Conservation (phyloP, 2,113 vertebrate species). For the Felis chaus region DNA sequence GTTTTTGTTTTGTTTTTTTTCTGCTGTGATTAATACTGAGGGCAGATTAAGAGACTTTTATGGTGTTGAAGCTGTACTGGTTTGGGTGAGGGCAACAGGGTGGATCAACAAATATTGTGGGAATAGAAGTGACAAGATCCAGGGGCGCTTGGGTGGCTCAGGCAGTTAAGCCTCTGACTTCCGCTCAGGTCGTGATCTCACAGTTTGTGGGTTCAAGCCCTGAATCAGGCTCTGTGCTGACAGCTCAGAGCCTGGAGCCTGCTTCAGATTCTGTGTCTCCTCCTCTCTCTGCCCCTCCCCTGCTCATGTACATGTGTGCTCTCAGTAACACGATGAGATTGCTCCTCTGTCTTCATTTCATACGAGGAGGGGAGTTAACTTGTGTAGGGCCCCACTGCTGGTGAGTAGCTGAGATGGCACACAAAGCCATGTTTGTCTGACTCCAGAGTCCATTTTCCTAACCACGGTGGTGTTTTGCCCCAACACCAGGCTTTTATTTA, state of each 20-base stretch:
- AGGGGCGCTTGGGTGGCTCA: too few species aligned
- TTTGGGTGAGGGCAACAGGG: neutral
- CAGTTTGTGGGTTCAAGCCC: too few species aligned
- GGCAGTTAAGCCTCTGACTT: too few species aligned
- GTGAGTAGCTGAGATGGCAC: neutral
- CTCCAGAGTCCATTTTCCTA: neutral
- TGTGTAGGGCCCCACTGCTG: neutral
- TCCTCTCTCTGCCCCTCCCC: too few species aligned
- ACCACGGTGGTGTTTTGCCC: neutral
- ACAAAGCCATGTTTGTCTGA: neutral
- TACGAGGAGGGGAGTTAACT: neutral
- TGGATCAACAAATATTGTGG: neutral
- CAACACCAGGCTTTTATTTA: neutral
- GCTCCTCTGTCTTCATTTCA: neutral
- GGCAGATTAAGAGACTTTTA: neutral
- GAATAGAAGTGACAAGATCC: neutral
- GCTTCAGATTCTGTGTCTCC: too few species aligned
- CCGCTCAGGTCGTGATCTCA: too few species aligned
- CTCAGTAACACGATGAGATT: neutral
- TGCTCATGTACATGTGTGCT: too few species aligned
- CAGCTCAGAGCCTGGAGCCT: too few species aligned
- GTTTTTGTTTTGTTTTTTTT: neutral
- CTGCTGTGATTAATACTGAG: neutral
- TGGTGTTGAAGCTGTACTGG: neutral
- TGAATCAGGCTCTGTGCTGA: too few species aligned